A percentile compares a stretch with the other conserved stretches of the same genome.
These are phyloP conservation scores for Amazona guildingii DNA, from an alignment of 2,113 vertebrate species.

Conservation along the genomic window DNA sequence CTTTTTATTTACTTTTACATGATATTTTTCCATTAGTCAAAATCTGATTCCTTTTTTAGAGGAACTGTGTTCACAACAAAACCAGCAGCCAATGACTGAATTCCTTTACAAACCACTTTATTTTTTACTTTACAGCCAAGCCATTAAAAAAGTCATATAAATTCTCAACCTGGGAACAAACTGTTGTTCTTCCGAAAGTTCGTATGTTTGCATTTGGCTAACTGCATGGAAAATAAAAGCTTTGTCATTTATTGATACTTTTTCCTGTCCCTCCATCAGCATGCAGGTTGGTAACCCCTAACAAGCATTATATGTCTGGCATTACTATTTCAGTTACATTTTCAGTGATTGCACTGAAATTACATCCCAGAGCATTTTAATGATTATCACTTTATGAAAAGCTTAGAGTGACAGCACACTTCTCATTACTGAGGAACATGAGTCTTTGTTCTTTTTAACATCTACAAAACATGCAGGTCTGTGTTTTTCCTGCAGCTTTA, in stretches of 20 bases:
- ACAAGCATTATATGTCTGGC: background rate
- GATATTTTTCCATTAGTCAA: slow-evolving; percentile 49
- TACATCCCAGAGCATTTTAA: background rate
- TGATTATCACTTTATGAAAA: background rate
- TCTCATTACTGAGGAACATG: background rate
- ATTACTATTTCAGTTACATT: background rate
- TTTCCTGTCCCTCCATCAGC: background rate
- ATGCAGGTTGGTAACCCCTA: background rate
- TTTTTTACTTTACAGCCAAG: slow-evolving; percentile 62
- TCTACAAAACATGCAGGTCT: background rate
- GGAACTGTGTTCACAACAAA: slow-evolving; percentile 29
- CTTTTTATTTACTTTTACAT: slow-evolving; percentile 18
- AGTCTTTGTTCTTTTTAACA: background rate
- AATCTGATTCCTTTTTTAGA: slow-evolving; percentile 41
- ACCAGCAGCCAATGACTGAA: slow-evolving; percentile 18
- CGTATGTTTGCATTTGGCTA: slow-evolving; percentile 18
- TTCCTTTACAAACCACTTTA: slow-evolving; percentile 56
- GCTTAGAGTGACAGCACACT: background rate
- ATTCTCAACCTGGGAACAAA: slow-evolving; percentile 55
- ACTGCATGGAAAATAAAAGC: slow-evolving; percentile 37
- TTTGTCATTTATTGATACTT: background rate
- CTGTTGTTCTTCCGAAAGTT: slow-evolving; percentile 46
- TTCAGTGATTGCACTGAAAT: background rate
- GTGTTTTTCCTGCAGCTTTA: background rate
- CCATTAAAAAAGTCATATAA: slow-evolving; percentile 43